Percentiles rank a stretch among this genome's conserved stretches.
Conservation (phyloP, 2,797 vertebrate species). For the Lutra lutra region DNA sequence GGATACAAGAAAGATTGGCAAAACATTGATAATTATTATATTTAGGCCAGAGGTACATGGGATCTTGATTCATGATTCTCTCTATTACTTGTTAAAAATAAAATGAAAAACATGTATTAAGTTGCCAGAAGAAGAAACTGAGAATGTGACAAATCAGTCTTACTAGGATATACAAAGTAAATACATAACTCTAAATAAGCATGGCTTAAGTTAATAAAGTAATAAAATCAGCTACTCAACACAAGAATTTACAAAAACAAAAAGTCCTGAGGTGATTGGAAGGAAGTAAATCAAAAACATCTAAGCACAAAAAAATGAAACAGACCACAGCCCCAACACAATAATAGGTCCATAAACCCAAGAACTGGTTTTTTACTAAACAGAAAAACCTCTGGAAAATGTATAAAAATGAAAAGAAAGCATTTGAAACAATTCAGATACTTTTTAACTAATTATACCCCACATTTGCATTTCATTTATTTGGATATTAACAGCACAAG, state of each 20-base stretch:
- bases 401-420: neutral
- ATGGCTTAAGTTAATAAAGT: neutral
- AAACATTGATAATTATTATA: neutral
- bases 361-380: neutral
- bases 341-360: neutral
- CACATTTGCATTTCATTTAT: slow-evolving; percentile 63
- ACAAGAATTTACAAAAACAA: neutral
- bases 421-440: slow-evolving; percentile 42
- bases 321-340: neutral
- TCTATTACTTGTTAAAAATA: neutral
- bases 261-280: neutral
- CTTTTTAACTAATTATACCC: slow-evolving; percentile 58
- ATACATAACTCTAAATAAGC: neutral
- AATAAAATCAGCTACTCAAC: neutral
- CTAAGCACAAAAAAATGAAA: neutral
- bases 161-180: neutral
- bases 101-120: neutral
- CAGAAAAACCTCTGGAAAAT: neutral
- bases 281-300: neutral
- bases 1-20: neutral
- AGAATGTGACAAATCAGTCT: neutral
- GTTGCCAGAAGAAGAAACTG: neutral
- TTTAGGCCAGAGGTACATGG: accelerated
- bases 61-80: neutral
- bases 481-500: slow-evolving; percentile 37